phyloP scores from a whole-genome alignment of 2,888 invertebrate species.

The Orthonychiurus folsomi region DNA sequence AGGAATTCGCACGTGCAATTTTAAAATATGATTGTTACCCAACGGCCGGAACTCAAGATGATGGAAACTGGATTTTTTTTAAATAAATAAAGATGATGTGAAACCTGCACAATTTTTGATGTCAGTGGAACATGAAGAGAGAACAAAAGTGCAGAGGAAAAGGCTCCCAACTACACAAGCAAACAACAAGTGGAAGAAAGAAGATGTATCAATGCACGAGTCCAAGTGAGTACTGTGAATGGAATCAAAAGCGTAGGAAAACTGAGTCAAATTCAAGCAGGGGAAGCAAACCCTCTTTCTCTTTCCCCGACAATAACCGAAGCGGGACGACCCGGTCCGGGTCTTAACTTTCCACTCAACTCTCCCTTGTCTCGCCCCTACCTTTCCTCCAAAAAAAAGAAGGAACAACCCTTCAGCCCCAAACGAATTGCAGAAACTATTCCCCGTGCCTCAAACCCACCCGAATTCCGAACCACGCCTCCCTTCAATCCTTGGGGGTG shows the following conservation, averaged over 20 bases:
- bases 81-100: too few relatives aligned
- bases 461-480: too few relatives aligned
- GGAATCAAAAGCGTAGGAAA: conserved; percentile 31
- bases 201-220: not conserved
- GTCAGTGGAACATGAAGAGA: too few relatives aligned
- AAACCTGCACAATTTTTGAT: too few relatives aligned
- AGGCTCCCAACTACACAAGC: too few relatives aligned
- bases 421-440: conserved; percentile 1
- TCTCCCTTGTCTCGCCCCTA: not conserved
- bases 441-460: conserved; percentile 12
- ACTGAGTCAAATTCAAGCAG: conserved; percentile 30
- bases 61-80: too few relatives aligned
- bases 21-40: too few relatives aligned
- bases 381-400: conserved; percentile 4
- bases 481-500: too few relatives aligned
- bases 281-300: conserved; percentile 23
- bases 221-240: conserved; percentile 14
- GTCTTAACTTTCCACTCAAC: conserved; percentile 7
- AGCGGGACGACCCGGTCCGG: conserved; percentile 15
- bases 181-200: not conserved
- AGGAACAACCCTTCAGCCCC: conserved; percentile 3
- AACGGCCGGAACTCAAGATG: too few relatives aligned
- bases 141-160: not conserved
- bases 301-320: conserved; percentile 19
- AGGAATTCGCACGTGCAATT: too few relatives aligned